Evolutionary conservation across 2,113 vertebrate genomes (phyloP).

Genomic region (Eupsittula cactorum): DNA sequence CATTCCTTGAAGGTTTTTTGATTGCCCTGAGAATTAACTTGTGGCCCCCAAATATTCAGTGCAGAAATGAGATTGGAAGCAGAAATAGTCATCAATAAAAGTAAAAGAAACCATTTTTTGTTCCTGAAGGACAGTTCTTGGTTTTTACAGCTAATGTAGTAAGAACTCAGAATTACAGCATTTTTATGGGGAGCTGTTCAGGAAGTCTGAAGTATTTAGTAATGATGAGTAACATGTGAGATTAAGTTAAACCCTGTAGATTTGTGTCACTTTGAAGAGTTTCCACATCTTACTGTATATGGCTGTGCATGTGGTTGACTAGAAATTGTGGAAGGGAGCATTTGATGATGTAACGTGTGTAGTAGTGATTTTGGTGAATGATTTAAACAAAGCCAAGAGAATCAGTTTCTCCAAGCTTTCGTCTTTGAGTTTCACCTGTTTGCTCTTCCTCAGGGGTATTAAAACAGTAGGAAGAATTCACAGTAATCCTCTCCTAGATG

Average conservation of each 20-base stretch:
- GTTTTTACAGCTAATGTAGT: background rate
- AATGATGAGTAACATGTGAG: background rate
- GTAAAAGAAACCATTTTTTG: background rate
- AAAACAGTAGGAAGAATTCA: background rate
- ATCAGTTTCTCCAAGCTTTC: background rate
- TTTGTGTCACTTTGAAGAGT: background rate
- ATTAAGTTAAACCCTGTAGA: background rate
- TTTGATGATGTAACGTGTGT: fast-evolving
- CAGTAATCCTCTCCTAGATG: background rate
- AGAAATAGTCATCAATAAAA: background rate
- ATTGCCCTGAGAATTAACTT: background rate
- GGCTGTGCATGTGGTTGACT: background rate
- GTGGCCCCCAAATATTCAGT: background rate
- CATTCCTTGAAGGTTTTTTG: background rate
- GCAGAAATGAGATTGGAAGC: background rate
- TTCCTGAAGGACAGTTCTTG: background rate
- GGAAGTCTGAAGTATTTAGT: background rate
- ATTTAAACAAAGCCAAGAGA: background rate
- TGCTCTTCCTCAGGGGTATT: background rate
- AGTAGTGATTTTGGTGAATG: background rate
- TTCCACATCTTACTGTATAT: background rate
- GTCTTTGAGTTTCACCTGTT: background rate
- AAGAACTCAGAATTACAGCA: background rate
- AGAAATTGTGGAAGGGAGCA: background rate
- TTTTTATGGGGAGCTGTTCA: background rate